Evolutionary conservation across 2,888 invertebrate species (phyloP), one percentile per base, ranked within the genome.

Genomic region (Eristalis arbustorum): DNA sequence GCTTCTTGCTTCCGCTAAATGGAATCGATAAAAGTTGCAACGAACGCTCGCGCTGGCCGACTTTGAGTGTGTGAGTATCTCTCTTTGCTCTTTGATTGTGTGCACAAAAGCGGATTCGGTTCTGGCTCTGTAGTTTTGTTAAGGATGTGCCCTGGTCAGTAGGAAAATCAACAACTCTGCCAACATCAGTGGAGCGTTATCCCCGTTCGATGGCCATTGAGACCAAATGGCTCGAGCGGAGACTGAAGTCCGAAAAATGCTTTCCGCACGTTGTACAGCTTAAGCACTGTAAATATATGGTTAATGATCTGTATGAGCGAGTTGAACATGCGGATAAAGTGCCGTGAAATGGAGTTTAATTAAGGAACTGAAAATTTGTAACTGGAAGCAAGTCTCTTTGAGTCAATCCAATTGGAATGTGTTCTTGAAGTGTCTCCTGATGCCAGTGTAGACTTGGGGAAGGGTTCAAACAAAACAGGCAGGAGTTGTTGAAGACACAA

Each of bases 21-120:
- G 69, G 62, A 85, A 85, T 85, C 85, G 78, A 82, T 85, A 80
- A 72, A 77, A 77, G 62, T 82, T 72, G 31, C 66, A 81, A 23
- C 64, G 68, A 68, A 64, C 31, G 25, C 31, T 49, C 18, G 49
- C 49, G 49, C 8, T 8, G 18, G 49, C 18, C 31, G 3, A 13
- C 11, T 37, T 13, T 37, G 11, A 0, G 13, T 37, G 37, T 31
- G 56, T 22, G n/a, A n/a, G 1, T 23, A 11, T 37, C 14, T 67
- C 37, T 31, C 73, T 56, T 18, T 49, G 49, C 61, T 8, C 25
- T 61, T 22, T 31, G 42, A 31, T 28, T 31, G 71, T 28, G 59
- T 66, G 68, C 73, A 49, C 10, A 49, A n/a, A n/a, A n/a, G n/a
- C 49, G 56, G 23, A 34, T 77, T 69, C 64, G 40, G 18, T 31